Evolutionary conservation across 2,888 invertebrate species (phyloP).

Genomic region (Tinea trinotella): DNA sequence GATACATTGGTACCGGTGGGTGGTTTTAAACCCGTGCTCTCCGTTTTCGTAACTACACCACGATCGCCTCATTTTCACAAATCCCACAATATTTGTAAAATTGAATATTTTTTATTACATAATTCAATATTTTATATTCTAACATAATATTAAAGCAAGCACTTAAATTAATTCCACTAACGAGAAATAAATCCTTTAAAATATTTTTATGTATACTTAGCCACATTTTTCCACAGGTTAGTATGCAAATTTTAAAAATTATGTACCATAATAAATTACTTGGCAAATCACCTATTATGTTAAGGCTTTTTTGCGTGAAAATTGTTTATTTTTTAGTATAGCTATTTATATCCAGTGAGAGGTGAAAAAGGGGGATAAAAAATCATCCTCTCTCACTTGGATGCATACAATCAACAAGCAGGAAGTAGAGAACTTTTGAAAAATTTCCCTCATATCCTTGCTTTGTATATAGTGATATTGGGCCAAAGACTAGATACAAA

Average conservation of each 20-base stretch:
- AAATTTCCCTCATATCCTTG: constrained; percentile 61
- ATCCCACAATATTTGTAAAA: too few relatives aligned
- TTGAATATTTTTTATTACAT: too few relatives aligned
- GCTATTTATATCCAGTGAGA: background rate
- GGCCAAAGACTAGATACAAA: constrained; percentile 24
- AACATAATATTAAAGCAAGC: background rate
- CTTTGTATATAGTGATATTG: constrained; percentile 43
- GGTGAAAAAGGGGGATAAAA: constrained; percentile 30
- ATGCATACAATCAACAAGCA: constrained; percentile 66
- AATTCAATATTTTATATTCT: too few relatives aligned
- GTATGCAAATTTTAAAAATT: constrained; percentile 14
- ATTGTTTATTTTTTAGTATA: constrained; percentile 9
- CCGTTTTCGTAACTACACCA: too few relatives aligned
- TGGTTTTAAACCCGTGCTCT: too few relatives aligned
- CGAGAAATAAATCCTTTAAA: background rate
- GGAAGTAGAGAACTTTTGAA: constrained; percentile 62
- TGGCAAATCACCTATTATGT: constrained; percentile 17
- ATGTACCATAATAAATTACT: constrained; percentile 8
- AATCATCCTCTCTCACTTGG: constrained; percentile 51
- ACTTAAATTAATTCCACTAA: background rate
- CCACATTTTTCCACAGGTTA: background rate
- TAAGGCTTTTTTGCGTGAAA: constrained; percentile 7
- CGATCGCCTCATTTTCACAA: too few relatives aligned
- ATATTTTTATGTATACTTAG: background rate
- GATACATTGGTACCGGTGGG: too few relatives aligned